Percentiles rank a stretch among this genome's conserved stretches.
Evolutionary conservation across 2,888 invertebrate genomes (phyloP).

Genomic region (Metellina segmentata): DNA sequence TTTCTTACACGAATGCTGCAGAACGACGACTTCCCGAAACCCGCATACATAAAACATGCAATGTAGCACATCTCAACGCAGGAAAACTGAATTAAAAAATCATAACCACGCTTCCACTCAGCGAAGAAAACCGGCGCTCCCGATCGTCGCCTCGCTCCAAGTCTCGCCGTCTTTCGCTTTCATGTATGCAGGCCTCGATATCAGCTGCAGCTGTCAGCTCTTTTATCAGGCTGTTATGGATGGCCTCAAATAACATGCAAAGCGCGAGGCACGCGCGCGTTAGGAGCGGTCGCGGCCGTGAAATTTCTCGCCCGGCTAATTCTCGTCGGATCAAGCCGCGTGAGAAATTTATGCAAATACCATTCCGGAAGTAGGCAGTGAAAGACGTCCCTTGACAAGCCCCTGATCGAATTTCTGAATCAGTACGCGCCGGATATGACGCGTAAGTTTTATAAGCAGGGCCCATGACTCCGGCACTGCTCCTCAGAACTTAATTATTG

Average conservation of each 20-base stretch:
- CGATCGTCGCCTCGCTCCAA: not conserved
- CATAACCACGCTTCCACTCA: not conserved
- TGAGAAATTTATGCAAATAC: slow-evolving; percentile 44
- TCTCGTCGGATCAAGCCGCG: not conserved
- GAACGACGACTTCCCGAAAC: no score
- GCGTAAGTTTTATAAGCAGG: not conserved
- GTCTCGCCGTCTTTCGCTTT: slow-evolving; percentile 13
- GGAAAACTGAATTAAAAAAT: not conserved
- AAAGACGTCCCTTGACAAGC: not conserved
- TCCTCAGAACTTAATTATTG: not conserved
- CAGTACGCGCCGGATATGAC: not conserved
- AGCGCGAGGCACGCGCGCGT: slow-evolving; percentile 2
- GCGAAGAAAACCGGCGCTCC: slow-evolving; percentile 9
- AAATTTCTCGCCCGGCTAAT: slow-evolving; percentile 46
- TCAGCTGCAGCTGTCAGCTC: slow-evolving; percentile 63
- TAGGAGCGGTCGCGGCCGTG: not conserved
- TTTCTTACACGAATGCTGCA: no score
- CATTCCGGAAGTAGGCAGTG: not conserved
- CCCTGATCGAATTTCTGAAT: not conserved
- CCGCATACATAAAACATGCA: no score
- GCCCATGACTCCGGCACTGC: not conserved
- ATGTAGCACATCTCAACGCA: not conserved
- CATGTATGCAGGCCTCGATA: slow-evolving; percentile 50
- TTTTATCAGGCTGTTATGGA: slow-evolving; percentile 57
- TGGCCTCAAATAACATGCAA: slow-evolving; percentile 58